phyloP scores from a whole-genome alignment of 2,113 vertebrate genomes.

The Ornithorhynchus anatinus region DNA sequence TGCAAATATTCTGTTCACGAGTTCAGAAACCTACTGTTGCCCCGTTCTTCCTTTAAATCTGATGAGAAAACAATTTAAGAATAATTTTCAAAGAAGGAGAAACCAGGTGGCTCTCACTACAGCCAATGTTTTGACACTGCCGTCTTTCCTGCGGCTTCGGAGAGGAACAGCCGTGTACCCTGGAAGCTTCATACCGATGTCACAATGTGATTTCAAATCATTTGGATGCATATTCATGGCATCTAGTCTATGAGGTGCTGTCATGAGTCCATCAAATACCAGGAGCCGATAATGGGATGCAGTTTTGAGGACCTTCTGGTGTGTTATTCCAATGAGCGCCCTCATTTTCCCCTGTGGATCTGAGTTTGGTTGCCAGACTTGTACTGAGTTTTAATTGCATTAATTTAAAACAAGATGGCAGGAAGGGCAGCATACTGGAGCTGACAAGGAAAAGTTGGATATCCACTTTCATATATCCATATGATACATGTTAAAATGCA shows the following conservation, averaged over 20 bases:
- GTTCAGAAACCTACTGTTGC: neutral
- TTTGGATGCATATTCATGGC: conserved; percentile 69
- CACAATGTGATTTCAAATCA: conserved; percentile 29
- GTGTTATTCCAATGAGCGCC: conserved; percentile 36
- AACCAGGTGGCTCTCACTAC: conserved; percentile 21
- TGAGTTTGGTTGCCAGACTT: conserved; percentile 21
- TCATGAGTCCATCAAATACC: conserved; percentile 56
- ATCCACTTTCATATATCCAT: too few relatives aligned
- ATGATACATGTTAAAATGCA: too few relatives aligned
- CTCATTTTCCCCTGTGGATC: conserved; percentile 19
- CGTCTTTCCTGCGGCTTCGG: conserved; percentile 7
- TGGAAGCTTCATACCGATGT: conserved; percentile 56
- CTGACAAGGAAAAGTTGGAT: neutral
- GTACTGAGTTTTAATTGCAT: conserved; percentile 24
- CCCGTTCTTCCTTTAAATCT: neutral
- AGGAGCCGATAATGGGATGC: conserved; percentile 42
- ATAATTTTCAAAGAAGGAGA: conserved; percentile 22
- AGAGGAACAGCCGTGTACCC: neutral
- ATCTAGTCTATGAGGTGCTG: conserved; percentile 46
- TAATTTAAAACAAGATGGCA: conserved; percentile 36
- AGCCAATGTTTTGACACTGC: conserved; percentile 50
- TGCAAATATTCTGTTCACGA: neutral
- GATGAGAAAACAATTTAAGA: conserved; percentile 15
- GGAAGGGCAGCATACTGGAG: fast-evolving
- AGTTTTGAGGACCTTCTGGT: conserved; percentile 59